Conservation (phyloP, 2,113 vertebrate genomes). For the Haemorhous mexicanus region DNA sequence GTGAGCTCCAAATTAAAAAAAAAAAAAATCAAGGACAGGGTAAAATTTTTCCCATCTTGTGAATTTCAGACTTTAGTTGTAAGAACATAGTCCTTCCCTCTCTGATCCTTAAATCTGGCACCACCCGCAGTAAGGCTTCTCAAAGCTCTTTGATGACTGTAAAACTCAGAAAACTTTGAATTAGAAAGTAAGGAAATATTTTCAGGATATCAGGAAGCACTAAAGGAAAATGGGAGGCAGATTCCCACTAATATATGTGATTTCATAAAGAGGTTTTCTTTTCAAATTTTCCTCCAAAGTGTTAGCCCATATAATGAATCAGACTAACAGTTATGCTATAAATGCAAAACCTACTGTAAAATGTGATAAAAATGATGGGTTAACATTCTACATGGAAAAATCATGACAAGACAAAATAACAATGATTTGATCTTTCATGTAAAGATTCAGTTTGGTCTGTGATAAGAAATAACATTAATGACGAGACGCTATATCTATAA, state of each 20-base stretch:
- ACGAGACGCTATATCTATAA: slow-evolving; percentile 31
- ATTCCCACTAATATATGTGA: not conserved
- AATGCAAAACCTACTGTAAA: slow-evolving; percentile 55
- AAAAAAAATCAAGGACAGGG: not conserved
- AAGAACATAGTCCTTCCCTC: not conserved
- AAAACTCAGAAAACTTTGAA: not conserved
- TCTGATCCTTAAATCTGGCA: not conserved
- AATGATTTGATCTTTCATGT: slow-evolving; percentile 65
- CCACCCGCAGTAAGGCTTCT: not conserved
- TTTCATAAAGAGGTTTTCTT: not conserved
- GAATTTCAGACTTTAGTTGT: not conserved
- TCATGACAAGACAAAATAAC: slow-evolving; percentile 63
- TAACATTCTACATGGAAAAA: slow-evolving; percentile 67
- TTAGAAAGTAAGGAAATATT: not conserved
- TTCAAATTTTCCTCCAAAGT: not conserved
- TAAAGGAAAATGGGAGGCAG: not conserved
- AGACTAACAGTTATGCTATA: slow-evolving; percentile 23
- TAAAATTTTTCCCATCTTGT: not conserved
- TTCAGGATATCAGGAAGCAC: not conserved
- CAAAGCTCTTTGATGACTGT: not conserved
- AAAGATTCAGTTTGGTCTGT: slow-evolving; percentile 60
- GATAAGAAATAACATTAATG: slow-evolving; percentile 57
- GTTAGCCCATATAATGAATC: slow-evolving; percentile 1
- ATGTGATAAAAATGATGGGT: slow-evolving; percentile 60
- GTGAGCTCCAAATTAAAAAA: not conserved